Base-by-base conservation (phyloP, 1,140 invertebrate genomes). In the Orius insidiosus region DNA sequence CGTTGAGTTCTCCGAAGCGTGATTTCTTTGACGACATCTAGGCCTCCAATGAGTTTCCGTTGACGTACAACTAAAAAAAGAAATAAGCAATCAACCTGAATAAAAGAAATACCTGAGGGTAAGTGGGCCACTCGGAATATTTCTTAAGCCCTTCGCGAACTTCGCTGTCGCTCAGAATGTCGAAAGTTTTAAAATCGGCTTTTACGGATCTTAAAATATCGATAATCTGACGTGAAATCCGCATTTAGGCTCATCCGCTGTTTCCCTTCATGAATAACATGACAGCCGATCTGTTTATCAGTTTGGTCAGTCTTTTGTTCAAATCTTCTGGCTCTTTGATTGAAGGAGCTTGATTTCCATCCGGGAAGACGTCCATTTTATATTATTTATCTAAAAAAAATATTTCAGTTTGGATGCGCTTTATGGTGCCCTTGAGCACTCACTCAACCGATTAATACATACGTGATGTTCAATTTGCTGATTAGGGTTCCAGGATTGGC, bases 261-360 rank as follows among this genome's bases (percentile, higher is more conserved):
- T 74, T n/a, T 30, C 94, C 41, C 66, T 98, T 98, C 88, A 98
- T 98, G 60, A 98, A 98, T 2, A 98, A 64, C 85, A 98, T 94
- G 2, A 96, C 74, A 10, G 77, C 73, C 8, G 79, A 71, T 56
- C 74, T 70, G 59, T 85, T 90, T 35, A 94, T 81, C 2, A 98
- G 64, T 13, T 68, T 67, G 58, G 88, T 85, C 10, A 96, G 59
- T 58, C 78, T 73, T 33, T 60, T 54, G 48, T 70, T 64, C 3
- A 75, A 51, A 51, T 82, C 75, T 57, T 80, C 70, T 49, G n/a
- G 52, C 24, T 24, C 24, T 24, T 24, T 24, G 24, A 24, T 3
- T 3, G 24, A 24, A 24, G 24, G 24, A 3, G 24, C 24, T 24
- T 24, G 3, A 24, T 24, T 24, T 7, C 24, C 24, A 7, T 24